A percentile compares a stretch with the other conserved stretches of the same genome.
Evolutionary conservation across 2,888 invertebrate species (phyloP).

Genomic region (Nipponacmea schrenckii): DNA sequence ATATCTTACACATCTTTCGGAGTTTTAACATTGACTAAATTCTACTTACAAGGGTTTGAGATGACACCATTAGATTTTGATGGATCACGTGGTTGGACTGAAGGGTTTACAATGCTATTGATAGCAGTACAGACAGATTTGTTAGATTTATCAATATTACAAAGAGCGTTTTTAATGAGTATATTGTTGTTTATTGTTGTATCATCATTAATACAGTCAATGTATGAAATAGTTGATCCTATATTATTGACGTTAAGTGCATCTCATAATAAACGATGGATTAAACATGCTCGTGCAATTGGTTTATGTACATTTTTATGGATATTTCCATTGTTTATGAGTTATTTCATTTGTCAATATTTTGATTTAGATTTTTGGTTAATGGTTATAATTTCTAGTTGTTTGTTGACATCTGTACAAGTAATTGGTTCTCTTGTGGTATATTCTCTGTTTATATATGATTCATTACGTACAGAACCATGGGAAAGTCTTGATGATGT

Average conservation of each 20-base stretch:
- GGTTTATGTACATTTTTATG: constrained; percentile 67
- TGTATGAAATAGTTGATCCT: constrained; percentile 72
- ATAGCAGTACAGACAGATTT: constrained; percentile 71
- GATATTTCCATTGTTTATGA: constrained; percentile 68
- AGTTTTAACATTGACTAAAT: constrained; percentile 67
- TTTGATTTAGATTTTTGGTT: constrained; percentile 71
- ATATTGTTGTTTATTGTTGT: constrained; percentile 71
- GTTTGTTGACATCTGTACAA: constrained; percentile 70
- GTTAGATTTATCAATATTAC: constrained; percentile 69
- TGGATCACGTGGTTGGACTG: constrained; percentile 69
- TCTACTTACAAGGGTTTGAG: constrained; percentile 67
- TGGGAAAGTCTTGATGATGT: constrained; percentile 72
- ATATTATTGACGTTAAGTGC: constrained; percentile 70
- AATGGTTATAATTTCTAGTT: constrained; percentile 71
- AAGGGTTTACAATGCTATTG: constrained; percentile 71
- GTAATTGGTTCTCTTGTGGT: constrained; percentile 70
- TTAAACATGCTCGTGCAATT: constrained; percentile 67
- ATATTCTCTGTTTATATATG: constrained; percentile 70
- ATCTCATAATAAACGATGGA: constrained; percentile 63
- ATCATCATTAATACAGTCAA: constrained; percentile 72
- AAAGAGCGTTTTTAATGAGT: constrained; percentile 70
- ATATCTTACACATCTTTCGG: constrained; percentile 70
- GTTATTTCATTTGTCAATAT: constrained; percentile 67
- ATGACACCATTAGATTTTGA: constrained; percentile 62
- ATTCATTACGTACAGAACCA: constrained; percentile 63